These are phyloP conservation scores for Petrocephalus sullivani DNA, from an alignment of 2,797 vertebrate species.

Conservation along the genomic window DNA sequence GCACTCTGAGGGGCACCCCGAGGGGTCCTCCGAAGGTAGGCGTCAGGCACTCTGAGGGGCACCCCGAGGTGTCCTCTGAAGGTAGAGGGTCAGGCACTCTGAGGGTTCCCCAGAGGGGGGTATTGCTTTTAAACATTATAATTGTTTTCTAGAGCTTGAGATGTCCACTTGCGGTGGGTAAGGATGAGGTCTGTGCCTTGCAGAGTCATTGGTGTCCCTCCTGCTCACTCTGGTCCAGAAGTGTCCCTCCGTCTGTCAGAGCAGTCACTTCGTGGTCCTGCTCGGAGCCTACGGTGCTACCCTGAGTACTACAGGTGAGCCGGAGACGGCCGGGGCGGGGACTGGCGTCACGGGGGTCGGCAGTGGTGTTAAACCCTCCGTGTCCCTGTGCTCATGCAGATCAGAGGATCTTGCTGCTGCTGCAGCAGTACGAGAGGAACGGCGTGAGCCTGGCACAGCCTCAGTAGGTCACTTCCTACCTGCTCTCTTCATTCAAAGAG, in stretches of 20 bases:
- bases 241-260: constrained; percentile 72
- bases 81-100: neutral
- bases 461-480: constrained; percentile 56
- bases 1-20: neutral
- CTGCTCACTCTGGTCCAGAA: constrained; percentile 71
- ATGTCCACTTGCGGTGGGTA: neutral
- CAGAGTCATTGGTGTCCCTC: constrained; percentile 77
- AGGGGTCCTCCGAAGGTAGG: neutral
- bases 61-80: neutral
- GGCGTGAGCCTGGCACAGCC: constrained; percentile 74
- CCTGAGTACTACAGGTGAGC: constrained; percentile 71
- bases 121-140: neutral
- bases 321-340: neutral
- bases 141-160: neutral
- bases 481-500: neutral
- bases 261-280: constrained; percentile 77
- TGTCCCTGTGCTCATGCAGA: constrained; percentile 59
- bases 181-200: constrained; percentile 28
- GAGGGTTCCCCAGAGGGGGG: neutral
- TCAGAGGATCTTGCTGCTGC: constrained; percentile 82
- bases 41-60: neutral
- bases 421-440: constrained; percentile 82
- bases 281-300: constrained; percentile 86
- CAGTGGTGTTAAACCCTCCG: neutral
- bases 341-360: neutral